Percentiles rank a stretch among this genome's conserved stretches.
Evolutionary conservation across 1,140 invertebrate species (phyloP).

Genomic region (Lucilia cuprina): DNA sequence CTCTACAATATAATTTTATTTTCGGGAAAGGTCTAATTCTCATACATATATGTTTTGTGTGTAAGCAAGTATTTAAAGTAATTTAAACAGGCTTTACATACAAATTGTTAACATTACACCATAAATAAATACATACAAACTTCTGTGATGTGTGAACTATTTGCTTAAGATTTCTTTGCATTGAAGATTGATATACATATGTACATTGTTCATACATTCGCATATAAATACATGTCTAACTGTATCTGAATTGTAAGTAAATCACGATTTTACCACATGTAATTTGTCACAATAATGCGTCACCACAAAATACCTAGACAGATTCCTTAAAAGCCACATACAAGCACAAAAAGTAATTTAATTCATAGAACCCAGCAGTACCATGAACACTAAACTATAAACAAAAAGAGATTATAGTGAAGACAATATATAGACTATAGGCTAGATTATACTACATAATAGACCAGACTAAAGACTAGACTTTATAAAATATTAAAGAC

Average conservation of each 20-base stretch:
- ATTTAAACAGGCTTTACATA: background rate
- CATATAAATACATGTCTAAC: background rate
- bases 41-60: background rate
- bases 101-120: background rate
- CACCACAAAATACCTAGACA: background rate
- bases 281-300: conserved; percentile 25
- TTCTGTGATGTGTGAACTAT: background rate
- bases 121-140: no score
- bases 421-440: no score
- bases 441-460: no score
- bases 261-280: conserved; percentile 28
- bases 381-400: no score
- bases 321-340: background rate
- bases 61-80: background rate
- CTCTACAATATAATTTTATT: no score
- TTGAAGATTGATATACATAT: no score
- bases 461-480: no score
- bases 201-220: no score
- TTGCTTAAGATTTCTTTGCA: background rate
- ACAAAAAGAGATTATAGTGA: no score
- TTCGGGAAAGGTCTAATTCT: no score
- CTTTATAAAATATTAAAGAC: no score
- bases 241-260: background rate
- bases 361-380: no score
- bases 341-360: background rate